Evolutionary conservation across 2,113 vertebrate species (phyloP).

Genomic region (Gorsachius goisagi): DNA sequence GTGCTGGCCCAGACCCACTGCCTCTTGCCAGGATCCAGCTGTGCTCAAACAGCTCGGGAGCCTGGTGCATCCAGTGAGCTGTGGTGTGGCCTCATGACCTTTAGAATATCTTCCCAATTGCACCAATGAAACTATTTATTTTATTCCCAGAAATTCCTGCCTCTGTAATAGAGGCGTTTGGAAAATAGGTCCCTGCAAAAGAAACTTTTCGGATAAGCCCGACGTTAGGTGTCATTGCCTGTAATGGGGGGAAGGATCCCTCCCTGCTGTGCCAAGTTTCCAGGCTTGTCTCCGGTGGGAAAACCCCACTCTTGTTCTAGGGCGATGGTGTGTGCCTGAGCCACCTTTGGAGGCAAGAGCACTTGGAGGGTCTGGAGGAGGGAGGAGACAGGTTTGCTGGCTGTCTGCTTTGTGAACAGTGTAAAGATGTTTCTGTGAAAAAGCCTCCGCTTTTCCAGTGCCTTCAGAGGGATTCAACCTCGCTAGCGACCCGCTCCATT

Average conservation of each 20-base stretch:
- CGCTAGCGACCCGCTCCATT: rapidly evolving
- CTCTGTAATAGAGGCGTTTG: background rate
- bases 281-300: background rate
- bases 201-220: background rate
- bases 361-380: rapidly evolving
- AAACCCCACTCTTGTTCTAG: background rate
- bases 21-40: background rate
- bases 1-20: background rate
- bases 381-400: background rate
- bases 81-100: background rate
- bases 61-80: background rate
- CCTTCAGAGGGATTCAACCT: background rate
- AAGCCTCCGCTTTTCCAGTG: background rate
- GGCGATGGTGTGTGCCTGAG: background rate
- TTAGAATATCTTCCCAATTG: background rate
- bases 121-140: background rate
- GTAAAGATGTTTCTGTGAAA: background rate
- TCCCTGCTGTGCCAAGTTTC: background rate
- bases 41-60: background rate
- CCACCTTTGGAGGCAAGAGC: background rate
- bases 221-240: background rate
- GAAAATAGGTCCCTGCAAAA: background rate
- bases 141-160: background rate
- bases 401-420: background rate
- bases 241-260: background rate